phyloP scores from a whole-genome alignment of 1,140 invertebrate genomes.

The Brachionus rubens region DNA sequence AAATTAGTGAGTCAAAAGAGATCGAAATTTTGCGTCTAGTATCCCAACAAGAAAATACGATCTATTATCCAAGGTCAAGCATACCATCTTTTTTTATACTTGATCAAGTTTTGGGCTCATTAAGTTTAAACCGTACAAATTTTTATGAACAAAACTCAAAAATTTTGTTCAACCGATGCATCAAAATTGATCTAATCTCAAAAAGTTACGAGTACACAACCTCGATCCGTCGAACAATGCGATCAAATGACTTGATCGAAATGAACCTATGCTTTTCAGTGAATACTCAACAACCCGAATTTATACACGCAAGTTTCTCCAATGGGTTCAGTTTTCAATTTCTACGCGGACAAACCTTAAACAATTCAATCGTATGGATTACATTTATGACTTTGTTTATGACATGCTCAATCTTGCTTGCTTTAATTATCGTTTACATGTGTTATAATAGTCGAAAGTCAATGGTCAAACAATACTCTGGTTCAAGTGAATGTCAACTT shows the following conservation, averaged over 20 bases:
- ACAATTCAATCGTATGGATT: not conserved
- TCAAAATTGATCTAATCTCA: not conserved
- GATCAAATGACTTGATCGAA: not conserved
- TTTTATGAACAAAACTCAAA: not conserved
- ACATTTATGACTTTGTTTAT: not conserved
- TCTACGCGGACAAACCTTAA: conserved; percentile 1
- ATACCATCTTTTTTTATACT: not conserved
- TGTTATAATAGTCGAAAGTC: not conserved
- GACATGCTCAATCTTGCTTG: not conserved
- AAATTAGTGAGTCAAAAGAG: not conserved
- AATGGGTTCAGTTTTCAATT: not conserved
- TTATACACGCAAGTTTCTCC: not conserved
- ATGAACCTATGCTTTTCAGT: conserved; percentile 11
- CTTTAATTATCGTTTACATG: not conserved
- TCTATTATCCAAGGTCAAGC: not conserved
- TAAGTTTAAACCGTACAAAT: not conserved
- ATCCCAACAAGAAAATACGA: not conserved
- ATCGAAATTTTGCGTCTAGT: not conserved
- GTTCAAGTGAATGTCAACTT: not conserved
- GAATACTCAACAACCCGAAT: not conserved
- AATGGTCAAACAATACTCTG: not conserved
- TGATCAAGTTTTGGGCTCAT: not conserved
- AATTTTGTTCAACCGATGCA: not conserved
- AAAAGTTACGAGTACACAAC: not conserved
- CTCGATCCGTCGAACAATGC: not conserved